A percentile compares a stretch with the other conserved stretches of the same genome.
Evolutionary conservation across 2,888 invertebrate species (phyloP).

Genomic region (Parnassius smintheus): DNA sequence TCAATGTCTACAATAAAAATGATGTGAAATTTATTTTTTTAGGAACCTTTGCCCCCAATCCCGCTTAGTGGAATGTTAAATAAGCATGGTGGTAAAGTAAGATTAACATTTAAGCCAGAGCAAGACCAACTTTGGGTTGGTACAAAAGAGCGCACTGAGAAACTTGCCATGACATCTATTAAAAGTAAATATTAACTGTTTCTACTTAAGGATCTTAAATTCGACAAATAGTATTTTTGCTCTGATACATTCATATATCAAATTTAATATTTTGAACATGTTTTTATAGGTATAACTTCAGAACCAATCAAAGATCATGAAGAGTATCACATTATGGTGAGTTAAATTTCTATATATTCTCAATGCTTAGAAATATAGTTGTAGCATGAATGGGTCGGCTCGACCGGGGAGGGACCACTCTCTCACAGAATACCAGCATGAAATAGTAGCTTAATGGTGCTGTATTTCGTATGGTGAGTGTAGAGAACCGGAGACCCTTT

Average conservation of each 20-base stretch:
- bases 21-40: slow-evolving; percentile 33
- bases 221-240: not conserved
- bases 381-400: too few relatives aligned
- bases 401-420: too few relatives aligned
- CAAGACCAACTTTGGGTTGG: slow-evolving; percentile 95
- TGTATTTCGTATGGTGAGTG: too few relatives aligned
- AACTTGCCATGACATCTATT: slow-evolving; percentile 94
- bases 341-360: slow-evolving; percentile 35
- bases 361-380: too few relatives aligned
- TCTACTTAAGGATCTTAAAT: not conserved
- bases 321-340: slow-evolving; percentile 94
- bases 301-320: slow-evolving; percentile 94
- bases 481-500: too few relatives aligned
- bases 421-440: too few relatives aligned
- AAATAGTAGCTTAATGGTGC: too few relatives aligned
- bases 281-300: slow-evolving; percentile 75
- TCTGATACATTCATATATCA: not conserved
- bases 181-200: slow-evolving; percentile 82
- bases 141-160: slow-evolving; percentile 95
- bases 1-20: not conserved
- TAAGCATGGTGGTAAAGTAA: slow-evolving; percentile 93
- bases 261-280: slow-evolving; percentile 1
- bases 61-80: slow-evolving; percentile 95
- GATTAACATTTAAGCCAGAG: slow-evolving; percentile 95
- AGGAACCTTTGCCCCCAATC: slow-evolving; percentile 90